Conservation (phyloP, 2,113 vertebrate species). For the Numenius arquata region DNA sequence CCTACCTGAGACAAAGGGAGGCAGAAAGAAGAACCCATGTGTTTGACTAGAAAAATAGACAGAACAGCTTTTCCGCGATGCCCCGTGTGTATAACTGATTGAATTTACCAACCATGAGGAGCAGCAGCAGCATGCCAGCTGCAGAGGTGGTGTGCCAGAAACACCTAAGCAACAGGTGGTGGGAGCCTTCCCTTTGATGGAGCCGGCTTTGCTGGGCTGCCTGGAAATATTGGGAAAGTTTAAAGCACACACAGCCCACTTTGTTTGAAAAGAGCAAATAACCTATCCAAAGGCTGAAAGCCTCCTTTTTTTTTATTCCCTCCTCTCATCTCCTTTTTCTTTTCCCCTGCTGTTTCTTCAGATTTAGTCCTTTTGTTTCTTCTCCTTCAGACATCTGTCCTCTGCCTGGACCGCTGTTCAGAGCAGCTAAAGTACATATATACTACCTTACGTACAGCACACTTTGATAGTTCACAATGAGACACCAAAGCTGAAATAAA, state of each 20-base stretch:
- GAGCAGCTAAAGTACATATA: conserved; percentile 1
- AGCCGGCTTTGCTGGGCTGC: background rate
- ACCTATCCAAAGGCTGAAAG: conserved; percentile 14
- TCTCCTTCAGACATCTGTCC: conserved; percentile 40
- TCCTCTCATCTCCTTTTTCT: background rate
- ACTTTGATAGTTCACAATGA: conserved; percentile 35
- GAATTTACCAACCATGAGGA: background rate
- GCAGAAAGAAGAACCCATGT: background rate
- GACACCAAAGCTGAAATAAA: conserved; percentile 48
- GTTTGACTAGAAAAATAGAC: background rate
- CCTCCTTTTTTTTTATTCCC: background rate
- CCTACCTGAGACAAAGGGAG: background rate
- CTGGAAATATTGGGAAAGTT: background rate
- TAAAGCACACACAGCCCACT: background rate
- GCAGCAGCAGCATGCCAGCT: background rate
- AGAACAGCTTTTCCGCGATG: background rate
- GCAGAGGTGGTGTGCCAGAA: background rate
- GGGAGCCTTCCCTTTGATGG: background rate
- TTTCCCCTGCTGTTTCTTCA: conserved; percentile 3
- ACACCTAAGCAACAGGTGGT: conserved; percentile 20
- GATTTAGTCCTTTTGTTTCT: conserved; percentile 57
- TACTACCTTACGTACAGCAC: background rate
- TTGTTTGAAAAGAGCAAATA: conserved; percentile 37
- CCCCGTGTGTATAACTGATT: background rate
- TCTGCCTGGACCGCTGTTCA: conserved; percentile 5